Conservation (phyloP, 1,140 invertebrate genomes). For the Drosophila athabasca region DNA sequence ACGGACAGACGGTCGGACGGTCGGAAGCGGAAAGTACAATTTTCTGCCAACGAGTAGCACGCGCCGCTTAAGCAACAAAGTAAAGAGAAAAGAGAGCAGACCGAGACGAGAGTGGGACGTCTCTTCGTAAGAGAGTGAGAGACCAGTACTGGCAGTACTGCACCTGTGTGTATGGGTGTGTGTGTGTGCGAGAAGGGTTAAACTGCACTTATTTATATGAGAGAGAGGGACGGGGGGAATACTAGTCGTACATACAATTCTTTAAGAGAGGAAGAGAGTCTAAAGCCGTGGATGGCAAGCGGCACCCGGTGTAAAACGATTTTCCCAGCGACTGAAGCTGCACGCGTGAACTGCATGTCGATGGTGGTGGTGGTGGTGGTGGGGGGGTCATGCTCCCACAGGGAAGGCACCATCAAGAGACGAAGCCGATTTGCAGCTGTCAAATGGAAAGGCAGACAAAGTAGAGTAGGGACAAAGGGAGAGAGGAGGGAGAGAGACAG, state of each 20-base stretch:
- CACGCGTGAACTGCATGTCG: constrained; percentile 50
- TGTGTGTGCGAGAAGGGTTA: neutral
- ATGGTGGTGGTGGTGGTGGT: neutral
- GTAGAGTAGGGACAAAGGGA: constrained; percentile 4
- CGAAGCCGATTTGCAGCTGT: constrained; percentile 64
- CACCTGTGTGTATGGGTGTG: too few species aligned
- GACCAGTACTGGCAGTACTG: neutral
- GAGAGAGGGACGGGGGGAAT: neutral
- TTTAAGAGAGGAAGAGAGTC: constrained; percentile 1
- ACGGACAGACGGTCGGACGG: neutral
- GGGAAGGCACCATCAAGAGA: constrained; percentile 9
- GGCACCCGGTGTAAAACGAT: constrained; percentile 49
- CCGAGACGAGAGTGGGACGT: too few species aligned
- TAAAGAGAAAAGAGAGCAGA: neutral
- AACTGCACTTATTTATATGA: constrained; percentile 24
- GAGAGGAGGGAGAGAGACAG: neutral
- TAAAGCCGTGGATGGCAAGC: constrained; percentile 9
- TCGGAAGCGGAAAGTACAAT: constrained; percentile 42
- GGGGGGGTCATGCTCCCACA: neutral
- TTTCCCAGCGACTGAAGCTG: constrained; percentile 53
- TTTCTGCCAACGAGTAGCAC: constrained; percentile 55
- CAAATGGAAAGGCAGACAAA: constrained; percentile 59
- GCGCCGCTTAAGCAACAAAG: constrained; percentile 60
- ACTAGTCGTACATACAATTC: too few species aligned
- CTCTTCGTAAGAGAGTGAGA: neutral